Evolutionary conservation across 2,888 invertebrate genomes (phyloP), one percentile per base, ranked within the genome.

Genomic region (Lissocephala sabroskyi): DNA sequence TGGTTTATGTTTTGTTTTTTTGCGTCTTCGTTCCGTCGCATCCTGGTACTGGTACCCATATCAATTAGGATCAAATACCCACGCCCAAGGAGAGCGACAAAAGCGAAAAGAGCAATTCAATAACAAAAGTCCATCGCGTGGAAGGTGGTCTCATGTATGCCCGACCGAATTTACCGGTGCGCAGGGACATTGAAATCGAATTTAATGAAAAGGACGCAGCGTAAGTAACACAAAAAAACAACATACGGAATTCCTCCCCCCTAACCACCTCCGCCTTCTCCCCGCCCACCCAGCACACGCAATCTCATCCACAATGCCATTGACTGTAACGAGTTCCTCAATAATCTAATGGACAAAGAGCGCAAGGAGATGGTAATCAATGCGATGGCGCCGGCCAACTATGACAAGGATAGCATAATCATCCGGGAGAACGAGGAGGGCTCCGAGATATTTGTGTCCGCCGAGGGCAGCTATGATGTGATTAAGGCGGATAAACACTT

Each of bases 401-500:
- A 89, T 73, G 85, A 87, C 18, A 87, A 89, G 30, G 89, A 89
- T 39, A 90, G 90, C 60, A 88, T 89, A 56, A 92, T 94, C 50
- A 92, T 94, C 57, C 87, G 89, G 26, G 93, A 94, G 81, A 93
- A 93, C 23, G 93, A 94, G 79, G 89, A 90, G 56, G 94, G 97
- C 14, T 92, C 94, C 45, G 93, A 96, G 79, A 88, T 97, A 45
- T 97, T 90, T 79, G 93, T 96, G 1, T 94, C 94, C 0, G 92
- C 93, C 61, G 90, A 91, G 59, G 97, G 97, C 17, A 90, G 90
- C 60, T 92, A 94, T 77, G 94, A 96, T 82, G 94, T 97, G 10
- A 88, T 93, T 28, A 92, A 96, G 77, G 90, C 91, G 35, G 92
- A 89, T 7, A 89, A 91, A 75, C 88, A 90, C 2, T 89, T 96